phyloP scores from a whole-genome alignment of 2,888 invertebrate species.

The Amblyjoppa fuscipennis region DNA sequence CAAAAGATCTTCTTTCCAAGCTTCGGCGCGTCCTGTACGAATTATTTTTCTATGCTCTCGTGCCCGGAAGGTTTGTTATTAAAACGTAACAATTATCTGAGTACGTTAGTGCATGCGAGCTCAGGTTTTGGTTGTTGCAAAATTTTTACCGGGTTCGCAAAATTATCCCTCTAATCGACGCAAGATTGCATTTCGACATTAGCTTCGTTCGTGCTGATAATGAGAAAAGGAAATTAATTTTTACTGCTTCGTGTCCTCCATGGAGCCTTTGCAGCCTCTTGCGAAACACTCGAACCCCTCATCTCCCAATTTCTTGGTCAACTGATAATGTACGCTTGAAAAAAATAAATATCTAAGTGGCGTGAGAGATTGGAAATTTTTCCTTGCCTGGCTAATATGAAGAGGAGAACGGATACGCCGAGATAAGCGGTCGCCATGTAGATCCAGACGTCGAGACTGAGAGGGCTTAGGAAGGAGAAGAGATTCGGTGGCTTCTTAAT shows the following conservation, averaged over 20 bases:
- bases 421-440: slow-evolving; percentile 90
- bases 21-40: background rate
- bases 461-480: slow-evolving; percentile 90
- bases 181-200: background rate
- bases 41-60: background rate
- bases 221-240: background rate
- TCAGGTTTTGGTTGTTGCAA: background rate
- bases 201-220: background rate
- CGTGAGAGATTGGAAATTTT: slow-evolving; percentile 41
- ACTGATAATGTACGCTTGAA: background rate
- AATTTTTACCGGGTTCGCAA: too few relatives aligned
- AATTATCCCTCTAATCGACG: background rate
- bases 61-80: slow-evolving; percentile 7
- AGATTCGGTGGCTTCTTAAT: slow-evolving; percentile 88
- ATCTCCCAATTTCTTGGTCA: background rate
- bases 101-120: background rate
- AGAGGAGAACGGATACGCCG: slow-evolving; percentile 88
- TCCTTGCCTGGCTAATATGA: slow-evolving; percentile 88
- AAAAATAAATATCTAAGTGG: background rate
- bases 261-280: background rate
- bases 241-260: background rate
- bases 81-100: background rate
- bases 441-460: slow-evolving; percentile 88
- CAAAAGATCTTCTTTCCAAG: background rate
- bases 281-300: background rate